These are phyloP conservation scores for Oegoconia quadripuncta DNA, from an alignment of 2,888 invertebrate species.

Conservation along the genomic window DNA sequence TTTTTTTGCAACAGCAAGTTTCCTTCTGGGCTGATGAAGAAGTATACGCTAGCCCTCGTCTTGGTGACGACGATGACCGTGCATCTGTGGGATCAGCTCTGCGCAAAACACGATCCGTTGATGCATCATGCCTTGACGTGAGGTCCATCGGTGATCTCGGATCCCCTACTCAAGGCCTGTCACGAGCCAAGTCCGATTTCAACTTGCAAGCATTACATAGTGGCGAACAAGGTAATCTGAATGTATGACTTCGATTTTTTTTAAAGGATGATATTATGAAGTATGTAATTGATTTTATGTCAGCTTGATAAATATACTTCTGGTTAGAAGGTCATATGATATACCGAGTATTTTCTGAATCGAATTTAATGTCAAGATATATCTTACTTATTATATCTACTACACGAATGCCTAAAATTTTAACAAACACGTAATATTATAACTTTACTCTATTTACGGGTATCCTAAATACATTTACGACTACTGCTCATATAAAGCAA, in stretches of 20 bases:
- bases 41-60: constrained; percentile 82
- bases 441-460: no score
- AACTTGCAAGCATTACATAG: constrained; percentile 88
- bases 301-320: no score
- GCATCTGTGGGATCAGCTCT: constrained; percentile 88
- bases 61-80: constrained; percentile 84
- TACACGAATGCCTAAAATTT: no score
- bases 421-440: neutral
- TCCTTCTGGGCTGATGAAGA: constrained; percentile 90
- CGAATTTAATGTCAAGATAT: no score
- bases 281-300: no score
- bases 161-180: constrained; percentile 82
- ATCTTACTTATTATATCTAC: no score
- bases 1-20: constrained; percentile 80
- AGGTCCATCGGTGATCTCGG: constrained; percentile 84
- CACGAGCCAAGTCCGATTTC: constrained; percentile 92
- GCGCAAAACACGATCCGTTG: constrained; percentile 92
- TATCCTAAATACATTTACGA: no score
- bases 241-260: neutral
- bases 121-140: constrained; percentile 92
- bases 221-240: constrained; percentile 83
- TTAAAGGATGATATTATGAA: no score
- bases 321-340: no score
- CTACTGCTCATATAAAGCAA: no score
- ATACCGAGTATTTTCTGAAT: no score